These are phyloP conservation scores for Microcaecilia unicolor DNA, from an alignment of 2,797 vertebrate species.

Conservation along the genomic window DNA sequence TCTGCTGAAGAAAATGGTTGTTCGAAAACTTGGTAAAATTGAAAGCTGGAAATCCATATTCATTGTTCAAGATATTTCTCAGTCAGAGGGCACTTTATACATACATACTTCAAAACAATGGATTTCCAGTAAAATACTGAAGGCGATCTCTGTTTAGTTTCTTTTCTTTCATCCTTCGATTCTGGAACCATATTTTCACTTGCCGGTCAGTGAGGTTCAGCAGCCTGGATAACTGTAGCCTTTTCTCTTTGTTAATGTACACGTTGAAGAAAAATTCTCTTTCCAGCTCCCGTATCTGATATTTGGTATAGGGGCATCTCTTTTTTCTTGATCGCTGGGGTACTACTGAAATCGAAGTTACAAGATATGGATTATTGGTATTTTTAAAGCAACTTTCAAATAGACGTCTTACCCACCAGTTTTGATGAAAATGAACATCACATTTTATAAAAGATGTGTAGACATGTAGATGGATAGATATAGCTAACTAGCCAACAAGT, in stretches of 20 bases:
- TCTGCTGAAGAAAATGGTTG: conserved; percentile 53
- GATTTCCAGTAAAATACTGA: conserved; percentile 95
- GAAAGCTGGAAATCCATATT: conserved; percentile 48
- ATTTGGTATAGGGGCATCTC: conserved; percentile 94
- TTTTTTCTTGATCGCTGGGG: conserved; percentile 91
- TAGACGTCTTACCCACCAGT: too few species aligned
- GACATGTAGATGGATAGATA: too few species aligned
- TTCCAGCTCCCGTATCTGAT: conserved; percentile 98
- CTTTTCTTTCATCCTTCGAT: conserved; percentile 98
- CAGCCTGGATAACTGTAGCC: conserved; percentile 92
- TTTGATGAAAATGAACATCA: too few species aligned
- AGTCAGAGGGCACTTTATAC: conserved; percentile 36
- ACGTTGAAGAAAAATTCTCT: conserved; percentile 99
- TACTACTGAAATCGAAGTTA: too few species aligned
- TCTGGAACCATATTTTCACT: conserved; percentile 99
- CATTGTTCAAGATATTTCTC: conserved; percentile 44
- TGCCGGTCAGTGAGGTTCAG: conserved; percentile 93
- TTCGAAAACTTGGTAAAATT: conserved; percentile 43
- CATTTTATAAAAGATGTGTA: too few species aligned
- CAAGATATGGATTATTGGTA: too few species aligned
- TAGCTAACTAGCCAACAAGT: too few species aligned
- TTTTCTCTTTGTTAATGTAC: conserved; percentile 98
- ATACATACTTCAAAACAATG: conserved; percentile 76
- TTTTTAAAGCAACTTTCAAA: too few species aligned
- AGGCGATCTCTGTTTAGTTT: conserved; percentile 95